These are phyloP conservation scores for Rhyzopertha dominica DNA, from an alignment of 1,140 invertebrate species.

Conservation along the genomic window DNA sequence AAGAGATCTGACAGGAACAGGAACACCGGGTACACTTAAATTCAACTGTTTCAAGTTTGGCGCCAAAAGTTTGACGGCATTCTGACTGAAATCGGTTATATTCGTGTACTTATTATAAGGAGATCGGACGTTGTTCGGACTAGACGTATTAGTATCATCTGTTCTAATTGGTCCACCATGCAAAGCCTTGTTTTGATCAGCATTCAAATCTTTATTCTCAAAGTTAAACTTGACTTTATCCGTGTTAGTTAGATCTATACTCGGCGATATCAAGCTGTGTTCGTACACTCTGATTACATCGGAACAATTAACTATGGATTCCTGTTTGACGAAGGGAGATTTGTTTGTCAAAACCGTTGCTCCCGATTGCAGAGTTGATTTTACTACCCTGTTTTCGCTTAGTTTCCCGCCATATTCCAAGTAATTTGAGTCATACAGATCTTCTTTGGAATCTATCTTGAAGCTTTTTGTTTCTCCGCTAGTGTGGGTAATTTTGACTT, in stretches of 20 bases:
- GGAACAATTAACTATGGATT: conserved; percentile 8
- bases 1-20: conserved; percentile 20
- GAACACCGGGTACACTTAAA: conserved; percentile 29
- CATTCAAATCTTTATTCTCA: no score
- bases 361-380: conserved; percentile 68
- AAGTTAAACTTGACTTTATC: conserved; percentile 27
- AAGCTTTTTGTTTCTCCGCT: conserved; percentile 62
- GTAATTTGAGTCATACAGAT: conserved; percentile 26
- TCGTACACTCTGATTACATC: conserved; percentile 38
- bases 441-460: conserved; percentile 57
- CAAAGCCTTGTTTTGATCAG: no score
- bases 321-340: no score
- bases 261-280: conserved; percentile 24
- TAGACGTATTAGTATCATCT: not conserved
- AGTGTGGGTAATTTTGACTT: conserved; percentile 59
- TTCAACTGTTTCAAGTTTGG: conserved; percentile 43
- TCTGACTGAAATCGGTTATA: conserved; percentile 44
- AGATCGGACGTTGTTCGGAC: conserved; percentile 10
- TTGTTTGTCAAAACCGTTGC: conserved; percentile 61
- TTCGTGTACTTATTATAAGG: conserved; percentile 34
- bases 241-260: conserved; percentile 26
- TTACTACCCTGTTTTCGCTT: conserved; percentile 53
- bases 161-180: conserved; percentile 1
- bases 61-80: conserved; percentile 38
- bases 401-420: conserved; percentile 34